Evolutionary conservation across 30 jellyfish, hydroid and myxozoan genomes (phyloP).

Genomic region (Mastigias papua): DNA sequence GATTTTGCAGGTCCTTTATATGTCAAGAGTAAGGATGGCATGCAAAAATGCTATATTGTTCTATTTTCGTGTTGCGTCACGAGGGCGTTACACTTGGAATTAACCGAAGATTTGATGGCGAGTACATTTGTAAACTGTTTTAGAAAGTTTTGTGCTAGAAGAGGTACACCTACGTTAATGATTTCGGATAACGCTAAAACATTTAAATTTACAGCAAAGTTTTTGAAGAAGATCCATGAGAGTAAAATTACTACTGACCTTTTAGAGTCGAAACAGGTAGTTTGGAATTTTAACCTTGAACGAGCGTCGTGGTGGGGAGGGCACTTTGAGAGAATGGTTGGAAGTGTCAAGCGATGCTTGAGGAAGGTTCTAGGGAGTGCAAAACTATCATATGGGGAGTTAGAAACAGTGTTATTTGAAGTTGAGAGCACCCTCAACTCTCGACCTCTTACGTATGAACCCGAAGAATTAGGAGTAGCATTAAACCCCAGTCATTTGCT

Average conservation of each 20-base stretch:
- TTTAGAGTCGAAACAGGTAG: background rate
- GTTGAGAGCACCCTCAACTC: slow-evolving; percentile 27
- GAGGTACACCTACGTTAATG: slow-evolving; percentile 7
- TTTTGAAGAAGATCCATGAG: slow-evolving; percentile 16
- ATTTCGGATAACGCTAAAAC: slow-evolving; percentile 52
- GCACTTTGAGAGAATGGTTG: slow-evolving; percentile 50
- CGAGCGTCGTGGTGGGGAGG: slow-evolving; percentile 75
- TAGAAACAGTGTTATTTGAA: background rate
- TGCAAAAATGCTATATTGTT: too few species aligned
- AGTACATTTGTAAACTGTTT: slow-evolving; percentile 5
- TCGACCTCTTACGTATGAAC: slow-evolving; percentile 28
- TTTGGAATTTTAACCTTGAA: slow-evolving; percentile 20
- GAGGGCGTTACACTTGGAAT: too few species aligned
- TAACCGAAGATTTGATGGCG: too few species aligned
- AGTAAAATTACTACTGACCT: background rate
- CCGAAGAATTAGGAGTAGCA: slow-evolving; percentile 4
- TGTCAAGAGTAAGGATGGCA: too few species aligned
- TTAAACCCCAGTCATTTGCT: slow-evolving; percentile 41
- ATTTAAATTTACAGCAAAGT: too few species aligned
- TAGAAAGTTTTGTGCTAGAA: slow-evolving; percentile 23
- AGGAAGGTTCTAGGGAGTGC: slow-evolving; percentile 48
- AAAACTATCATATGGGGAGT: background rate
- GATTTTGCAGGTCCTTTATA: too few species aligned
- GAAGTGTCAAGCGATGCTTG: slow-evolving; percentile 28
- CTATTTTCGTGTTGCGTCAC: too few species aligned